Percentiles rank a stretch among this genome's conserved stretches.
Conservation (phyloP, 1,140 invertebrate species). For the Nasonia giraulti region DNA sequence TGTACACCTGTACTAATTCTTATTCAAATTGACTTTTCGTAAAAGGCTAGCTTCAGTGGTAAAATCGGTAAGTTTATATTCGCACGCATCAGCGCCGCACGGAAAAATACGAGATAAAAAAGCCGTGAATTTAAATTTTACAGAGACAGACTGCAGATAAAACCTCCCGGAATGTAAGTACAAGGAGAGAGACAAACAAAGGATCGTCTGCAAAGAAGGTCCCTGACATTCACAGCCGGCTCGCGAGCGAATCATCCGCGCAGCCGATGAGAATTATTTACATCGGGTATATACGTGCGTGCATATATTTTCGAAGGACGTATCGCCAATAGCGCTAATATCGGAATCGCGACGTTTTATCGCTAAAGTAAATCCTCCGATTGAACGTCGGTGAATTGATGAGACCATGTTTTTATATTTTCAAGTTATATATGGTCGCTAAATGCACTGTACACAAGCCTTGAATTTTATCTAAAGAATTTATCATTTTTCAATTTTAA, state of each 20-base stretch:
- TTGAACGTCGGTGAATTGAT: neutral
- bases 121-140: neutral
- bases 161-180: neutral
- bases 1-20: too few relatives aligned
- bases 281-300: neutral
- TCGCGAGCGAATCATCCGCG: neutral
- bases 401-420: neutral
- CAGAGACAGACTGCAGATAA: neutral
- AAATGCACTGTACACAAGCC: neutral
- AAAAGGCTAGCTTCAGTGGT: neutral
- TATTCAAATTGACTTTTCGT: neutral
- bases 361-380: neutral
- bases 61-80: neutral
- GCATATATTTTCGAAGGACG: conserved; percentile 17
- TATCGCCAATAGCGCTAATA: neutral
- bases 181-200: neutral
- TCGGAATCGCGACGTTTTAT: neutral
- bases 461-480: too few relatives aligned
- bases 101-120: neutral
- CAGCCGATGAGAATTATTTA: conserved; percentile 11
- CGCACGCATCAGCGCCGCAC: neutral
- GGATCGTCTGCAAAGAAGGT: neutral
- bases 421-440: neutral
- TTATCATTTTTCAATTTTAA: too few relatives aligned
- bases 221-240: neutral